Percentiles rank a stretch among this genome's conserved stretches.
phyloP scores from a whole-genome alignment of 1,140 invertebrate species.

The Hylaeus volcanicus region DNA sequence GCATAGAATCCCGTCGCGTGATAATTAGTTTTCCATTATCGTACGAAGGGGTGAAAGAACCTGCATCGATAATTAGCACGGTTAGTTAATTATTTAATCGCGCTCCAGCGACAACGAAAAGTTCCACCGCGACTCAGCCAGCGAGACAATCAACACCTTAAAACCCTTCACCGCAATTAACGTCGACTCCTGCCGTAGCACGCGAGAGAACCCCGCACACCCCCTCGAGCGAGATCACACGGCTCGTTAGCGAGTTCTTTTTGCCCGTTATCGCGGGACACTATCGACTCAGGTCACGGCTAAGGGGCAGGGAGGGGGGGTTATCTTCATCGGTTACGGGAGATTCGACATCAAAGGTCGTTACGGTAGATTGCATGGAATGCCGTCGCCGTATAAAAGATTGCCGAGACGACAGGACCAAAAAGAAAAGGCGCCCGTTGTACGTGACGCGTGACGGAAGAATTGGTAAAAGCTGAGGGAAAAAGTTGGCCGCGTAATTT shows the following conservation, averaged over 20 bases:
- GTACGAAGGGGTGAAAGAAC: too few relatives aligned
- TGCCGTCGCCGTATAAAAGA: conserved; percentile 11
- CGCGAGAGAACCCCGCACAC: not conserved
- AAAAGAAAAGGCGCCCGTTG: not conserved
- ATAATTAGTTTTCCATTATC: too few relatives aligned
- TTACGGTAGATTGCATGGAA: conserved; percentile 41
- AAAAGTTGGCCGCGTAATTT: not conserved
- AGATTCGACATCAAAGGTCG: conserved; percentile 42
- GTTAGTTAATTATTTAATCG: not conserved
- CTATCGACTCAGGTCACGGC: conserved; percentile 29
- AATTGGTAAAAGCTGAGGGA: too few relatives aligned
- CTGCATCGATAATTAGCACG: too few relatives aligned
- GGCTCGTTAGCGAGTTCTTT: conserved; percentile 22
- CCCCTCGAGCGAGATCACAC: not conserved
- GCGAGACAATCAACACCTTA: not conserved
- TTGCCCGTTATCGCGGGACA: conserved; percentile 10
- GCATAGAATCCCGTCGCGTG: too few relatives aligned
- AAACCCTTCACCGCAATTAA: conserved; percentile 11
- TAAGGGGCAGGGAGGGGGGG: not conserved
- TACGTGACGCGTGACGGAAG: conserved; percentile 6
- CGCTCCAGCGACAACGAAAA: not conserved
- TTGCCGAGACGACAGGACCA: not conserved
- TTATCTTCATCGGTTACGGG: conserved; percentile 28
- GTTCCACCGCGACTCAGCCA: too few relatives aligned
- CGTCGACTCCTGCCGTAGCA: conserved; percentile 1